Conservation (phyloP, 2,888 invertebrate species). For the Papilio elwesi region DNA sequence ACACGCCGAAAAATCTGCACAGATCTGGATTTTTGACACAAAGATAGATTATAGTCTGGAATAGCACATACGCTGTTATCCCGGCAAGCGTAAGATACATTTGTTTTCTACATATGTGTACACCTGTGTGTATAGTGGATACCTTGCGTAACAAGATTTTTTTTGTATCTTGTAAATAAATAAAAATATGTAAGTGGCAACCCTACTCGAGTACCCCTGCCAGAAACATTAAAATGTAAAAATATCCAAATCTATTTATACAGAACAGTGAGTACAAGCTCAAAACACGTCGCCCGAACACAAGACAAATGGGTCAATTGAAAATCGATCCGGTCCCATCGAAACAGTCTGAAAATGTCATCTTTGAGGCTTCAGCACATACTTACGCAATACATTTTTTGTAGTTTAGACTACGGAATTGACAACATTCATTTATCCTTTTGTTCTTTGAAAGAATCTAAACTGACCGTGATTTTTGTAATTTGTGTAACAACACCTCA, state of each 20-base stretch:
- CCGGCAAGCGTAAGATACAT: too few relatives aligned
- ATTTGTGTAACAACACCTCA: too few relatives aligned
- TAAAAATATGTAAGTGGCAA: background rate
- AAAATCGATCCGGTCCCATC: slow-evolving; percentile 36
- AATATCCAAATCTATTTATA: slow-evolving; percentile 43
- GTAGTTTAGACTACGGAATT: background rate
- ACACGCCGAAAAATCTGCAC: too few relatives aligned
- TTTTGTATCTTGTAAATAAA: too few relatives aligned
- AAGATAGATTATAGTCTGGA: too few relatives aligned
- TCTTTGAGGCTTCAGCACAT: slow-evolving; percentile 19
- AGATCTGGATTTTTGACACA: too few relatives aligned
- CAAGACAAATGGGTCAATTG: slow-evolving; percentile 43
- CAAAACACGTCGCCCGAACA: slow-evolving; percentile 40
- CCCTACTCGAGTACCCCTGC: slow-evolving; percentile 19
- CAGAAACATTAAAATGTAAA: slow-evolving; percentile 35
- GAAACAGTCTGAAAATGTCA: slow-evolving; percentile 10
- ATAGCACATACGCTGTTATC: too few relatives aligned
- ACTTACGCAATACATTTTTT: background rate
- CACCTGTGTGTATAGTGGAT: too few relatives aligned
- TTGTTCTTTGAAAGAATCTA: background rate
- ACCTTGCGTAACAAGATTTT: too few relatives aligned
- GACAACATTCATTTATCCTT: too few relatives aligned
- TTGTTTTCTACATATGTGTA: too few relatives aligned
- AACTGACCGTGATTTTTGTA: too few relatives aligned
- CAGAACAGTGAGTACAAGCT: slow-evolving; percentile 28